phyloP scores from a whole-genome alignment of 2,113 vertebrate species.

The Azemiops feae region DNA sequence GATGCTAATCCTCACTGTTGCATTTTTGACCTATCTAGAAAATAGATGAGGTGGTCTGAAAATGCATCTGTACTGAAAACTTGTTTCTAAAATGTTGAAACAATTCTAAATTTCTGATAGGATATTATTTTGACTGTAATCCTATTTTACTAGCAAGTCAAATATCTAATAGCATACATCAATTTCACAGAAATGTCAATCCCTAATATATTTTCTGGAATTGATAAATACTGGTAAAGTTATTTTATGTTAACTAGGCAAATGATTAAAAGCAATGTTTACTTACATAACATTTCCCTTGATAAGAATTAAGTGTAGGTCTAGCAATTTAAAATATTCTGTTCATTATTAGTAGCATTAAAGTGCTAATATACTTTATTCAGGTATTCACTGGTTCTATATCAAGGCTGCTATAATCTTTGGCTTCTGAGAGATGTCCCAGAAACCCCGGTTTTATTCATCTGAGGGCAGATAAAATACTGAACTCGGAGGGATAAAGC shows the following conservation, averaged over 20 bases:
- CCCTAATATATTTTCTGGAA: background rate
- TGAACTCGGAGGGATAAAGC: background rate
- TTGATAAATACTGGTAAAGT: background rate
- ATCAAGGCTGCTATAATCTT: background rate
- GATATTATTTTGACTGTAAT: background rate
- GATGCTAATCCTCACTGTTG: background rate
- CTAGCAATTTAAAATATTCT: background rate
- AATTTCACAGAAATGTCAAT: background rate
- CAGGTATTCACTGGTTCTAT: background rate
- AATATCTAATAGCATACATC: background rate
- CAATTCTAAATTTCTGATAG: background rate
- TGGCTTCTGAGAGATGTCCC: background rate
- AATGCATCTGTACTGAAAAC: background rate
- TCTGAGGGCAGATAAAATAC: background rate
- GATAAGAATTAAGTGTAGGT: background rate
- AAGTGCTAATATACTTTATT: background rate
- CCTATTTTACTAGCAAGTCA: background rate
- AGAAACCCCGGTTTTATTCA: background rate
- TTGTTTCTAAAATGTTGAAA: background rate
- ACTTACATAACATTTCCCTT: background rate
- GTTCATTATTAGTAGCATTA: background rate
- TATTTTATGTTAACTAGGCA: background rate
- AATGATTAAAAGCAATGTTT: background rate
- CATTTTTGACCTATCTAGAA: slow-evolving; percentile 6
- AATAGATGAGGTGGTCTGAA: background rate